These are phyloP conservation scores for Mechanitis mazaeus DNA, from an alignment of 2,888 invertebrate species.

Conservation along the genomic window DNA sequence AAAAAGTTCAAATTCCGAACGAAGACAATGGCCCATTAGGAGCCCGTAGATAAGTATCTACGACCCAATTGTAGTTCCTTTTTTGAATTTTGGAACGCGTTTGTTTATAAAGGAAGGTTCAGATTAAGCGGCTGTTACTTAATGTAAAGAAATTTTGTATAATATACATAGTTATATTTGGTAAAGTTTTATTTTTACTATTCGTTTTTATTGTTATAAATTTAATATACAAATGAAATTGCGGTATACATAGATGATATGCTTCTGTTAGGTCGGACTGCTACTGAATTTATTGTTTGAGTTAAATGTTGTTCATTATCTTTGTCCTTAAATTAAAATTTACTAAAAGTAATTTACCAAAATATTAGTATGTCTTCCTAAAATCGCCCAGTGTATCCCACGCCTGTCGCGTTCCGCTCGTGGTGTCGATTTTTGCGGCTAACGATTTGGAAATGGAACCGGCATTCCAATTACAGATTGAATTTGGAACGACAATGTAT, in stretches of 20 bases:
- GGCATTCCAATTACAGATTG: constrained; percentile 34
- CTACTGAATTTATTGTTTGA: too few relatives aligned
- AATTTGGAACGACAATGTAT: constrained; percentile 31
- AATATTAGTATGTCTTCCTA: not conserved
- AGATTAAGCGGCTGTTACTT: constrained; percentile 23
- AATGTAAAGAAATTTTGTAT: too few relatives aligned
- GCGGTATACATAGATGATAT: too few relatives aligned
- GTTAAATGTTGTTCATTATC: too few relatives aligned
- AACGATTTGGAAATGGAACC: constrained; percentile 38
- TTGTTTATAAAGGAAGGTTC: constrained; percentile 26
- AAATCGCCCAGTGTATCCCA: constrained; percentile 9
- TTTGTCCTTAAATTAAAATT: too few relatives aligned
- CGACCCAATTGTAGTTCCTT: constrained; percentile 53
- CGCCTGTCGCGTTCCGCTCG: constrained; percentile 31
- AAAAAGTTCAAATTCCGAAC: constrained; percentile 53
- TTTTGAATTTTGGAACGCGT: constrained; percentile 45
- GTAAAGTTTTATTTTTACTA: too few relatives aligned
- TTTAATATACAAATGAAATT: too few relatives aligned
- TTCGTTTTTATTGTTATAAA: too few relatives aligned
- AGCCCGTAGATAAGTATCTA: constrained; percentile 66
- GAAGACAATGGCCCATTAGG: constrained; percentile 72
- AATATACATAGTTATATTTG: too few relatives aligned
- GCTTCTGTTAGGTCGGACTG: too few relatives aligned
- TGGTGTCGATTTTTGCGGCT: constrained; percentile 60
- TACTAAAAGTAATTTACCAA: too few relatives aligned